Percentiles rank a stretch among this genome's conserved stretches.
Evolutionary conservation across 2,797 vertebrate genomes (phyloP).

Genomic region (Rhincodon typus): DNA sequence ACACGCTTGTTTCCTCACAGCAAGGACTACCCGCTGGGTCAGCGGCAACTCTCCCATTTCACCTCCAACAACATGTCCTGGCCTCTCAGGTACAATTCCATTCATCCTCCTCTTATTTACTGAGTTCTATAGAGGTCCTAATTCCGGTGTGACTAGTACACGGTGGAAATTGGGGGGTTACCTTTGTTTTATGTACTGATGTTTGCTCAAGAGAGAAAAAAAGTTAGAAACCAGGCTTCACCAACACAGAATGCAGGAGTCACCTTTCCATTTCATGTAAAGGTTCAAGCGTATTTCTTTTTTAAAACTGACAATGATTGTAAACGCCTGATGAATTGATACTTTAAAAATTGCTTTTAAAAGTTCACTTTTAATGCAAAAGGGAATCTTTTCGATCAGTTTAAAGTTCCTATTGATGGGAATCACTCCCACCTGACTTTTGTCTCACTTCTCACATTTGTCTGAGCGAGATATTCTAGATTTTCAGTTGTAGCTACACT

Average conservation of each 20-base stretch:
- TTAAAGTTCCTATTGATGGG: too few species aligned
- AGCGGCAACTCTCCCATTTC: constrained; percentile 77
- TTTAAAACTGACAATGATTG: neutral
- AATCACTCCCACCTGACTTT: neutral
- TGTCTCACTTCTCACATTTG: neutral
- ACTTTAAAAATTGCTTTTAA: neutral
- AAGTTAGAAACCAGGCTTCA: neutral
- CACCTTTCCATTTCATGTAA: neutral
- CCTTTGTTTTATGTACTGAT: neutral
- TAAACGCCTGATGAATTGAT: neutral
- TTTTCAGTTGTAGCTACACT: neutral
- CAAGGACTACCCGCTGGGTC: constrained; percentile 77
- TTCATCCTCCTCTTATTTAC: neutral
- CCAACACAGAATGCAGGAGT: too few species aligned
- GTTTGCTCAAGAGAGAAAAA: neutral
- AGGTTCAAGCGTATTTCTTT: neutral
- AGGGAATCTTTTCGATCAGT: neutral
- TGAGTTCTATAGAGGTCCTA: too few species aligned
- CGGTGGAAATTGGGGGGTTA: neutral
- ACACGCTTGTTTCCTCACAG: constrained; percentile 73
- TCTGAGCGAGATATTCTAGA: neutral
- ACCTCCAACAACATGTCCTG: constrained; percentile 92
- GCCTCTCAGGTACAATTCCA: constrained; percentile 80
- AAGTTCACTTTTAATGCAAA: neutral
- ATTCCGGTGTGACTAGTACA: neutral